Evolutionary conservation across 2,888 invertebrate genomes (phyloP).

Genomic region (Lithophane socia): DNA sequence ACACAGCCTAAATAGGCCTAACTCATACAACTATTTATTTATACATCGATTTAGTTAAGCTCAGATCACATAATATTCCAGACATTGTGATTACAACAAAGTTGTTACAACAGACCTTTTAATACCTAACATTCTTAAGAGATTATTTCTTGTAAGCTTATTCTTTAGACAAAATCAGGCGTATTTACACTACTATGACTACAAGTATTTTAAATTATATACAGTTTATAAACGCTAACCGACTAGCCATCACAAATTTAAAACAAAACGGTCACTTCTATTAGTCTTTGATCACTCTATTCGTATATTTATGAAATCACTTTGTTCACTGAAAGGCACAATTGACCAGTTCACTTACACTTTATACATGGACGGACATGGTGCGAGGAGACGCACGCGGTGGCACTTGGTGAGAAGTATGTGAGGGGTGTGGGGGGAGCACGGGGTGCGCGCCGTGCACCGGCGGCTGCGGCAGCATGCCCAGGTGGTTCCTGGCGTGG

Average conservation of each 20-base stretch:
- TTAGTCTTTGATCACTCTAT: slow-evolving; percentile 66
- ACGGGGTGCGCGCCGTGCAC: slow-evolving; percentile 87
- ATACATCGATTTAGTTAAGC: slow-evolving; percentile 67
- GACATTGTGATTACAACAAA: slow-evolving; percentile 62
- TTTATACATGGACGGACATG: slow-evolving; percentile 94
- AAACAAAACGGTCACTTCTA: slow-evolving; percentile 67
- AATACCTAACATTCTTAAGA: slow-evolving; percentile 54
- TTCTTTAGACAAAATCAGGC: slow-evolving; percentile 56
- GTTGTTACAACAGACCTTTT: slow-evolving; percentile 55
- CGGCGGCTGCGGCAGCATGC: slow-evolving; percentile 89
- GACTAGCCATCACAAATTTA: slow-evolving; percentile 87
- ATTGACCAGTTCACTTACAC: slow-evolving; percentile 64
- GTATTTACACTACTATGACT: slow-evolving; percentile 75
- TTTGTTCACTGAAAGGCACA: slow-evolving; percentile 63
- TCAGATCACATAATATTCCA: slow-evolving; percentile 67
- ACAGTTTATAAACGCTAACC: slow-evolving; percentile 81
- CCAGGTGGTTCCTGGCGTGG: slow-evolving; percentile 89
- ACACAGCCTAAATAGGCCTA: slow-evolving; percentile 85
- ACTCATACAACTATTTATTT: slow-evolving; percentile 70
- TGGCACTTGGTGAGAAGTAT: slow-evolving; percentile 86
- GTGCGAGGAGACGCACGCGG: slow-evolving; percentile 91
- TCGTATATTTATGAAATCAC: slow-evolving; percentile 64
- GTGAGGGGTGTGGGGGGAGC: slow-evolving; percentile 88
- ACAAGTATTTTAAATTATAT: slow-evolving; percentile 70
- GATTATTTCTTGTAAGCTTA: slow-evolving; percentile 55